phyloP scores from a whole-genome alignment of 2,888 invertebrate species.

The Drosophila multiciliata region DNA sequence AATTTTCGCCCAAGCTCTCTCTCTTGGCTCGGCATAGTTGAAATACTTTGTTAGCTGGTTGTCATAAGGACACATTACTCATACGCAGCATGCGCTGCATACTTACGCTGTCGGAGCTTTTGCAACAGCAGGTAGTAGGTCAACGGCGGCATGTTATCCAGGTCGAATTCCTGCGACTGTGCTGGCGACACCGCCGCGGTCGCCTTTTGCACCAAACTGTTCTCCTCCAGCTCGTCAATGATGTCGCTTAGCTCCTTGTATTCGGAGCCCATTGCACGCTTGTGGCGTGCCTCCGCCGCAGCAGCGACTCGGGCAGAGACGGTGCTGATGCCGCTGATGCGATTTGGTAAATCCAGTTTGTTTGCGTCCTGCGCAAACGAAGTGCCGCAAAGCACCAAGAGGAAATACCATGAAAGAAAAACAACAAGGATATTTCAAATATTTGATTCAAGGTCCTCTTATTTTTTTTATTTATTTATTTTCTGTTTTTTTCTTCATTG shows the following conservation, averaged over 20 bases:
- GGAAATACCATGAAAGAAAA: slow-evolving; percentile 39
- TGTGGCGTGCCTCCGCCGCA: slow-evolving; percentile 72
- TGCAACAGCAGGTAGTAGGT: slow-evolving; percentile 80
- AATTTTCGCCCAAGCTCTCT: no score
- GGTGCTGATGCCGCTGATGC: slow-evolving; percentile 49
- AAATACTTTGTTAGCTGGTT: slow-evolving; percentile 16
- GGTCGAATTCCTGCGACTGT: slow-evolving; percentile 73
- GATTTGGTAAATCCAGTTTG: slow-evolving; percentile 76
- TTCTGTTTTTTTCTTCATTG: slow-evolving; percentile 2
- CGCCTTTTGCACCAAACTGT: slow-evolving; percentile 61
- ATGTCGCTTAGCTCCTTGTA: slow-evolving; percentile 77
- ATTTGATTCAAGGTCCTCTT: slow-evolving; percentile 58
- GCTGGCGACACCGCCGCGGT: slow-evolving; percentile 34
- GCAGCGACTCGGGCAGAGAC: slow-evolving; percentile 35
- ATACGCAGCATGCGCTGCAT: slow-evolving; percentile 43
- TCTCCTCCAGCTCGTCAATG: slow-evolving; percentile 79
- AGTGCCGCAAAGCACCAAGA: slow-evolving; percentile 56
- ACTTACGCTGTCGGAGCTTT: slow-evolving; percentile 79
- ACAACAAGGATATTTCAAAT: slow-evolving; percentile 66
- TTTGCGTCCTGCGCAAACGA: slow-evolving; percentile 69
- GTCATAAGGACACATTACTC: slow-evolving; percentile 36
- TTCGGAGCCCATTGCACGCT: slow-evolving; percentile 71
- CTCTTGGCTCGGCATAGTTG: slow-evolving; percentile 15
- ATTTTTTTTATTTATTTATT: slow-evolving; percentile 5
- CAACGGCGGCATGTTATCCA: slow-evolving; percentile 81